Evolutionary conservation across 2,888 invertebrate species (phyloP), one percentile per base, ranked within the genome.

Genomic region (Orthosia incerta): DNA sequence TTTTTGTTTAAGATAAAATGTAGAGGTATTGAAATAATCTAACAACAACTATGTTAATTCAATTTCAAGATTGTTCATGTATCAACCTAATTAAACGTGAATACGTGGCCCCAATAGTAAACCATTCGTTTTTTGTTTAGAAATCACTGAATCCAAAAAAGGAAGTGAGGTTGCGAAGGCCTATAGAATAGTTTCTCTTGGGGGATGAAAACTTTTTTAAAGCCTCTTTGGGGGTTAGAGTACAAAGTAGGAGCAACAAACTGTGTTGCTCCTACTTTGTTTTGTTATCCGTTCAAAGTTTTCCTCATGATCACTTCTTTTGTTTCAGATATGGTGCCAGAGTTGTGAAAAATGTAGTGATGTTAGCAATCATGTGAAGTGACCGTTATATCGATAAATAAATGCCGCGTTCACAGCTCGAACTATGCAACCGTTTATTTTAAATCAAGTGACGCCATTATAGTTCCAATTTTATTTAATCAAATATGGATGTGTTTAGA

Each of bases 261-360:
- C 15, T 39, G 50, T 50, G 15, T 63, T 56, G 11, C 15, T 45
- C n/a, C 3, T 12, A 56, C 9, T 71, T 45, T 23, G 1, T 7
- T 45, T 56, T 56, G 50, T 15, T 46, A 50, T 4, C 31, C 39
- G n/a, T 62, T 48, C 9, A 20, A 70, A 67, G 59, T 65, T 67
- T 69, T 72, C 13, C 46, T 76, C 61, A 76, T 60, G 46, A 66
- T 20, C 18, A 20, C 51, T 59, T 79, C 62, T 66, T 81, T 89
- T 90, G 87, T 90, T 90, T 20, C 90, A 90, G 90, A 77, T 86
- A 45, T 53, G 11, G 62, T 66, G 76, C 31, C 50, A 71, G 67
- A 76, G 73, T 81, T 51, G 68, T 57, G 57, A n/a, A 74, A 66
- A 65, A 73, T 61, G 15, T 71, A 84, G 72, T 79, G 76, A 64